Conservation (phyloP, 2,888 invertebrate species). For the Diploptera punctata region DNA sequence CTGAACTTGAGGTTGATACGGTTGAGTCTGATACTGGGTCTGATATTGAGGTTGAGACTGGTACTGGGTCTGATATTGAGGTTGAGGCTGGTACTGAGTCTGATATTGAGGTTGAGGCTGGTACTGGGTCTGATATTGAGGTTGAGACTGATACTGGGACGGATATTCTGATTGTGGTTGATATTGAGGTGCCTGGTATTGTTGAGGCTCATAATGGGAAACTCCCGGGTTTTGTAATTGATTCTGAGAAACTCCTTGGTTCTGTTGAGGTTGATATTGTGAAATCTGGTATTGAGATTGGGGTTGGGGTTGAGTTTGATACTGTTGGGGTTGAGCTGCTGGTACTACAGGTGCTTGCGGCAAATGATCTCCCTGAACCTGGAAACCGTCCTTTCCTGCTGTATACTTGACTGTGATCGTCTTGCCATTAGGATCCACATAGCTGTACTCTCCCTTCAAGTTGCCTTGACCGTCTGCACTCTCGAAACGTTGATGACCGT, state of each 20-base stretch:
- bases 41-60: constrained; percentile 16
- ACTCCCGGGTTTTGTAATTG: constrained; percentile 28
- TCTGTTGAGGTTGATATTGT: constrained; percentile 32
- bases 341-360: constrained; percentile 25
- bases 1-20: constrained; percentile 16
- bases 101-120: constrained; percentile 9
- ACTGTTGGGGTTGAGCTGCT: constrained; percentile 11
- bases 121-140: not conserved
- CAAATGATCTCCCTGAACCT: constrained; percentile 44
- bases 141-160: constrained; percentile 28
- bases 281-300: constrained; percentile 41
- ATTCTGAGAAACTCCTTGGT: not conserved
- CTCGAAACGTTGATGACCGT: constrained; percentile 42
- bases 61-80: constrained; percentile 32
- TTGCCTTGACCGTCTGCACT: constrained; percentile 41
- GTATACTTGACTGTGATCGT: constrained; percentile 67
- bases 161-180: constrained; percentile 28
- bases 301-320: constrained; percentile 29
- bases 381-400: constrained; percentile 49
- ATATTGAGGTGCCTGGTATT: not conserved
- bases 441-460: constrained; percentile 54
- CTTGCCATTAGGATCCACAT: constrained; percentile 70
- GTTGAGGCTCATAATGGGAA: constrained; percentile 25
- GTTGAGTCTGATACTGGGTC: constrained; percentile 4
- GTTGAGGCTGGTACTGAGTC: not conserved